Conservation (phyloP, 1,140 invertebrate genomes). For the Neomicropteryx cornuta region DNA sequence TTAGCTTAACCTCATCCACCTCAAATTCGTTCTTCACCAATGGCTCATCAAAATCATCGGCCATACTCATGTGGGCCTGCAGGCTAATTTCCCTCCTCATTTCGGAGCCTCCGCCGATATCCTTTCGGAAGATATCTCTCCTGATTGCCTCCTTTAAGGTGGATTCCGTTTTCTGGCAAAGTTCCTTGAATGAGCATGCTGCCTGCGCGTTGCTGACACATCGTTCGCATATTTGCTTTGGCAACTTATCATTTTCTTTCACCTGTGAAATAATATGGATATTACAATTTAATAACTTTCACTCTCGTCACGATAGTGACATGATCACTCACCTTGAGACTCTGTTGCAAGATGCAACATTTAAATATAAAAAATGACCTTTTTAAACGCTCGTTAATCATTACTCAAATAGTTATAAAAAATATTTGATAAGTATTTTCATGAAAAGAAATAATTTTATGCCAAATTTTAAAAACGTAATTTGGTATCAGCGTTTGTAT, state of each 20-base stretch:
- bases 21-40: slow-evolving; percentile 5
- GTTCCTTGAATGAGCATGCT: slow-evolving; percentile 10
- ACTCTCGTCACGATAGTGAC: too few species aligned
- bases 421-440: too few species aligned
- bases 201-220: slow-evolving; percentile 8
- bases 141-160: slow-evolving; percentile 5
- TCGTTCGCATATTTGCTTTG: slow-evolving; percentile 8
- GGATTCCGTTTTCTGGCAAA: slow-evolving; percentile 8
- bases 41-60: neutral
- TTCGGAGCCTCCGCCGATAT: neutral
- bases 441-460: too few species aligned
- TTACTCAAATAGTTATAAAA: too few species aligned
- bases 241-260: slow-evolving; percentile 9
- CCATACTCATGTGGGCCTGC: slow-evolving; percentile 3
- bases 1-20: slow-evolving; percentile 1
- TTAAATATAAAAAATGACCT: too few species aligned
- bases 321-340: too few species aligned
- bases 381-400: too few species aligned
- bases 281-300: too few species aligned
- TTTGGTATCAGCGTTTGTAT: too few species aligned
- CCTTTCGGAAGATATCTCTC: neutral
- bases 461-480: too few species aligned
- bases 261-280: slow-evolving; percentile 8
- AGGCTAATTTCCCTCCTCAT: too few species aligned
- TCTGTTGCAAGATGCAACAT: too few species aligned